Percentiles rank a stretch among this genome's conserved stretches.
phyloP scores from a whole-genome alignment of 2,888 invertebrate genomes.

The Trissoscelio sp. region DNA sequence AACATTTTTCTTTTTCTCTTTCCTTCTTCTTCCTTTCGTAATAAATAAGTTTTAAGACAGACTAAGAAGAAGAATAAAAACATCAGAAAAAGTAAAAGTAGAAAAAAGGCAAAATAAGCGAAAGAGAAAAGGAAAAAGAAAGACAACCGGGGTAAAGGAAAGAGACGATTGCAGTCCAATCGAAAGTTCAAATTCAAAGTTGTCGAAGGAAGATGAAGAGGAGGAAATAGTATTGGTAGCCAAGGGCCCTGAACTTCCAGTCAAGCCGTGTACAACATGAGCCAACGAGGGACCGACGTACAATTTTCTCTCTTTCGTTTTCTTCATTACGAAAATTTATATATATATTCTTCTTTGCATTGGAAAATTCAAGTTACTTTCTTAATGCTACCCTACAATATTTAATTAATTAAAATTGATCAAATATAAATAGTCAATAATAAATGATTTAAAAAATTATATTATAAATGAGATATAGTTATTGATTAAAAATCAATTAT shows the following conservation, averaged over 20 bases:
- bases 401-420: too few relatives aligned
- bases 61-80: conserved; percentile 52
- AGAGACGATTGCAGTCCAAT: conserved; percentile 61
- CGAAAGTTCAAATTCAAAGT: conserved; percentile 67
- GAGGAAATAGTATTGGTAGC: conserved; percentile 55
- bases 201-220: conserved; percentile 62
- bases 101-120: conserved; percentile 23
- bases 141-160: conserved; percentile 42
- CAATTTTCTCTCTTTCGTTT: conserved; percentile 14
- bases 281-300: conserved; percentile 13
- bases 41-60: conserved; percentile 52
- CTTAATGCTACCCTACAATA: too few relatives aligned
- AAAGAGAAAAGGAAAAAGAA: conserved; percentile 18
- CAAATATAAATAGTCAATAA: too few relatives aligned
- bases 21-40: not conserved
- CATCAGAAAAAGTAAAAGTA: conserved; percentile 40
- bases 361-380: not conserved
- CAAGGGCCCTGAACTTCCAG: conserved; percentile 49
- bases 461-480: too few relatives aligned
- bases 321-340: conserved; percentile 41
- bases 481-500: too few relatives aligned
- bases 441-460: too few relatives aligned
- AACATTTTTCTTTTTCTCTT: not conserved
- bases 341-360: not conserved
- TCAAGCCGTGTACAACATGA: conserved; percentile 40